phyloP scores from a whole-genome alignment of 2,797 vertebrate genomes.

The Anomalospiza imberbis region DNA sequence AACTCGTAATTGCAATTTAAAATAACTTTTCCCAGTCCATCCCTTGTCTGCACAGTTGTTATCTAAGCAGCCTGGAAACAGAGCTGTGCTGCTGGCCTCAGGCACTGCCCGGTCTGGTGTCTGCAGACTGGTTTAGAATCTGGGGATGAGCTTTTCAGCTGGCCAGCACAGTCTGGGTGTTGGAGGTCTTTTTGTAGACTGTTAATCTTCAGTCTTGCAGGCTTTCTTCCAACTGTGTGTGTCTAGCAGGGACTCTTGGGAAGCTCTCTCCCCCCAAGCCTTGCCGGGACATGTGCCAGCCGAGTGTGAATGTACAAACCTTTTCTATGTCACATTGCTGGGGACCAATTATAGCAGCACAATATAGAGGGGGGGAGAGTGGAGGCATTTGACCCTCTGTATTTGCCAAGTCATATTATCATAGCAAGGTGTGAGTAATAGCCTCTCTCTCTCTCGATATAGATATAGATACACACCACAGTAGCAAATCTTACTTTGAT shows the following conservation, averaged over 20 bases:
- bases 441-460: too few species aligned
- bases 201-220: neutral
- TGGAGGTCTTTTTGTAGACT: neutral
- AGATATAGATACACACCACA: rapidly evolving
- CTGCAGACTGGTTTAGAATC: neutral
- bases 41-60: neutral
- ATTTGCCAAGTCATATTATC: constrained; percentile 18
- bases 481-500: neutral
- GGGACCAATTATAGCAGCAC: neutral
- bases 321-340: neutral
- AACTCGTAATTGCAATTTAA: constrained; percentile 10
- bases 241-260: neutral
- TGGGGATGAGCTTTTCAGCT: neutral
- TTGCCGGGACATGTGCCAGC: rapidly evolving
- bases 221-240: neutral
- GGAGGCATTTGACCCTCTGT: neutral
- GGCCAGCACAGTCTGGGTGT: neutral
- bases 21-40: constrained; percentile 1
- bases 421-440: neutral
- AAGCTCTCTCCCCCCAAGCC: neutral
- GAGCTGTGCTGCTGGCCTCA: neutral
- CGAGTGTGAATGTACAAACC: rapidly evolving
- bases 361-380: neutral
- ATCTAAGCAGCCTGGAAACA: neutral
- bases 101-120: neutral